Conservation (phyloP, 2,797 vertebrate genomes). For the Lemur catta region DNA sequence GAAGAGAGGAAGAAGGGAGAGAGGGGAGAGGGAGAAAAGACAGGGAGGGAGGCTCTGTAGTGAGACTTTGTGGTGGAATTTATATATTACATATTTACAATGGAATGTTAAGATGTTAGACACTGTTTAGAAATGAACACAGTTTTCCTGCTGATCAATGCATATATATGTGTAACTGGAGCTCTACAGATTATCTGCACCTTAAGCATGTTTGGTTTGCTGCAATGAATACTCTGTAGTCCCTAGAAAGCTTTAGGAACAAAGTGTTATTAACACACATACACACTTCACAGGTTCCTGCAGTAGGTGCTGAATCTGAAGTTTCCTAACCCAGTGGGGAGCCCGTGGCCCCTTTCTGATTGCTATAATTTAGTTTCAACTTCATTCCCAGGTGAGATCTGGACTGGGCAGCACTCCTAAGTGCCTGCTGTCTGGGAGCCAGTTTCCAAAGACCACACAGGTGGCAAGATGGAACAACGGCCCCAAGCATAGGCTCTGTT, state of each 20-base stretch:
- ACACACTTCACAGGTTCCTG: slow-evolving; percentile 3
- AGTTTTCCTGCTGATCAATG: neutral
- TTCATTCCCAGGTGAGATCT: neutral
- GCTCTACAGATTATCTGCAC: neutral
- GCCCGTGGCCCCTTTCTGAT: neutral
- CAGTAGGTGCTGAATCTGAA: neutral
- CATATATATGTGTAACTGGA: neutral
- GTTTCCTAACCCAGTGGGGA: neutral
- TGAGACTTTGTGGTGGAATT: neutral
- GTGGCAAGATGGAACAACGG: neutral
- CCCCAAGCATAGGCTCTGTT: neutral
- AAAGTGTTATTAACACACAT: neutral
- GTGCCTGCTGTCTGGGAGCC: neutral
- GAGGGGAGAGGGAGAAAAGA: neutral
- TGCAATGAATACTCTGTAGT: neutral
- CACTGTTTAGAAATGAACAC: neutral
- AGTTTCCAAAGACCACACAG: neutral
- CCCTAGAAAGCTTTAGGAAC: slow-evolving; percentile 35
- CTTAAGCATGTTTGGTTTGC: neutral
- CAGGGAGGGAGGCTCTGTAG: neutral
- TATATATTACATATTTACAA: neutral
- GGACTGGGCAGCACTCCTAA: neutral
- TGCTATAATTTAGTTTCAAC: neutral
- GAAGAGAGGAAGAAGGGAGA: neutral
- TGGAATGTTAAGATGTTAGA: neutral